These are phyloP conservation scores for Holacanthella duospinosa DNA, from an alignment of 2,888 invertebrate species.

Conservation along the genomic window DNA sequence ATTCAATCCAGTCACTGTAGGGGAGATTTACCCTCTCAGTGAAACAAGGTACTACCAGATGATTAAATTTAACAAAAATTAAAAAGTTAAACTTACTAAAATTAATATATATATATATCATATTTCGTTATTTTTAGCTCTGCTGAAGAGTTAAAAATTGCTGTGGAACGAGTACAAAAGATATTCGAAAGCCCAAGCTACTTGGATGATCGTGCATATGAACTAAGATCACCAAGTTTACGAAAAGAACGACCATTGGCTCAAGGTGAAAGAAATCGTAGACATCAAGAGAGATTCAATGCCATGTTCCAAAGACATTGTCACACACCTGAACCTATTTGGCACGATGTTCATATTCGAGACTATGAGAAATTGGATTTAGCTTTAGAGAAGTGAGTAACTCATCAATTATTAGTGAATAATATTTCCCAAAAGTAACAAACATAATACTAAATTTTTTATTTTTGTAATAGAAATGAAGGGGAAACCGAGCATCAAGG, in stretches of 20 bases:
- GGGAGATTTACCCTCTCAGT: neutral
- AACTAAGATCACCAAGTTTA: neutral
- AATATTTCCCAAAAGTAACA: too few relatives aligned
- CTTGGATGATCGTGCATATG: neutral
- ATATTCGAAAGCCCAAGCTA: constrained; percentile 5
- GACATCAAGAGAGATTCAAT: neutral
- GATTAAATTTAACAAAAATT: too few relatives aligned
- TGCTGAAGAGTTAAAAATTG: neutral
- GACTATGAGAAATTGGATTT: neutral
- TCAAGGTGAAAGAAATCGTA: neutral
- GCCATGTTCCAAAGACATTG: neutral
- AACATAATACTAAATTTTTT: too few relatives aligned
- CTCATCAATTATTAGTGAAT: too few relatives aligned
- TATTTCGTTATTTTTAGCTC: neutral
- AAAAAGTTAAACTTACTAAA: neutral
- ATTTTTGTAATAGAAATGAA: too few relatives aligned
- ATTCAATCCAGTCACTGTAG: neutral
- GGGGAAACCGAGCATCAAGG: too few relatives aligned
- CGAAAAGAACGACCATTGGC: neutral
- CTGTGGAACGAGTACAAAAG: neutral
- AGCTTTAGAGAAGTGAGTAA: neutral
- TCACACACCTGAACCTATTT: constrained; percentile 12
- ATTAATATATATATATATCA: neutral
- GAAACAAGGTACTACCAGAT: neutral
- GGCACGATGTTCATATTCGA: constrained; percentile 19